Base-by-base conservation (phyloP, 2,888 invertebrate species). In the Tricholauxania praeusta region DNA sequence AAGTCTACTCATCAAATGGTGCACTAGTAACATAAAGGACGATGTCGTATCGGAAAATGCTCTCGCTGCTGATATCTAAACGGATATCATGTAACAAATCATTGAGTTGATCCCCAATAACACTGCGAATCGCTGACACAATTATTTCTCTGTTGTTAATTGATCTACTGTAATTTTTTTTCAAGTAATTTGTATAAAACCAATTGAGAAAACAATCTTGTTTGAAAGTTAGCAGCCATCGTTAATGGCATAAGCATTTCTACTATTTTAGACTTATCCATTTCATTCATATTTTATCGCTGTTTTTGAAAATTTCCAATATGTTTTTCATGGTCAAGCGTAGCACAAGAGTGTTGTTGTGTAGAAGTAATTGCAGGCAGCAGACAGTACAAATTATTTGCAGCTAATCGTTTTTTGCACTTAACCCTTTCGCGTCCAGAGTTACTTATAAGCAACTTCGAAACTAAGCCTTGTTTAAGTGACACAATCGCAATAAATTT, bases 221-320 rank as follows among this genome's bases (percentile, higher is more conserved):
- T 90, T 79, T 91, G 93, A 84, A 95, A 97, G 83, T 95, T 91
- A 72, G 96, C 93, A 0, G 94, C 94, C 92, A 96, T 94, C 51
- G 93, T 93, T 87, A 92, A 92, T 0, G 92, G 91, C 14, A 93
- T 81, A 8, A 95, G 85, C n/a, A 88, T 84, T 4, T 69, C 64
- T 3, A 84, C 63, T 5, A 81, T 66, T 15, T 49, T 12, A 4
- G 77, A 19, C 32, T 57, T 32, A 12, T 12, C 10, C 4, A 66
- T 47, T 2, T 62, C 3, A 3, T 60, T 28, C 0, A 77, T 14
- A 6, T 15, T 48, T 1, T 71, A 5, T 82, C 77, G 1, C 72
- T 2, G 19, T 76, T 74, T 6, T 72, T 71, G 53, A 80, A 81
- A 2, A 77, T 76, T 0, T 64, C 60, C 0, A 83, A 60, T 19